Conservation (phyloP, 1,140 invertebrate genomes). For the Zaprionus camerounensis region DNA sequence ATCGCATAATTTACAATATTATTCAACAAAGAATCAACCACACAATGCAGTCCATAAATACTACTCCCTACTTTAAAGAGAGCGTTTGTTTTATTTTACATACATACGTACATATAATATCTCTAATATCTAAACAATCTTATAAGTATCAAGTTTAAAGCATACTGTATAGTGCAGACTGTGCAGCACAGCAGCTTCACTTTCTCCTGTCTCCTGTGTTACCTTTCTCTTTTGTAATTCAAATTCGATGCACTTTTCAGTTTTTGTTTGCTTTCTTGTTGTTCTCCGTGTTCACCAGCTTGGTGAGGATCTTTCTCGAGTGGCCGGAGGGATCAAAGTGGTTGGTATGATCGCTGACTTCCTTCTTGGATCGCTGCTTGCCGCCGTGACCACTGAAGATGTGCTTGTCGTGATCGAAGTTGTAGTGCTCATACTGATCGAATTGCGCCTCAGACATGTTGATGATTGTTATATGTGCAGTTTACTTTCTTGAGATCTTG, state of each 20-base stretch:
- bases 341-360: slow-evolving; percentile 93
- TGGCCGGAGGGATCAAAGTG: slow-evolving; percentile 95
- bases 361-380: slow-evolving; percentile 94
- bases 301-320: slow-evolving; percentile 94
- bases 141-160: background rate
- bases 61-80: background rate
- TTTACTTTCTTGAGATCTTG: slow-evolving; percentile 44
- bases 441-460: slow-evolving; percentile 86
- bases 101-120: background rate
- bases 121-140: background rate
- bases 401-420: slow-evolving; percentile 94
- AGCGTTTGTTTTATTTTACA: background rate
- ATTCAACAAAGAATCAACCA: background rate
- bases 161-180: background rate
- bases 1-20: background rate
- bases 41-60: background rate
- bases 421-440: slow-evolving; percentile 96
- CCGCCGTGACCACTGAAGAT: slow-evolving; percentile 92
- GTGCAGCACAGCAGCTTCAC: slow-evolving; percentile 7
- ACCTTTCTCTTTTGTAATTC: slow-evolving; percentile 25
- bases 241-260: slow-evolving; percentile 31
- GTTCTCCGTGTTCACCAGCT: slow-evolving; percentile 93
- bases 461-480: background rate
- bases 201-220: slow-evolving; percentile 20
- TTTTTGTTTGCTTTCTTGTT: slow-evolving; percentile 85